phyloP scores from a whole-genome alignment of 2,113 vertebrate genomes.

The Neodontobutis hainanensis region DNA sequence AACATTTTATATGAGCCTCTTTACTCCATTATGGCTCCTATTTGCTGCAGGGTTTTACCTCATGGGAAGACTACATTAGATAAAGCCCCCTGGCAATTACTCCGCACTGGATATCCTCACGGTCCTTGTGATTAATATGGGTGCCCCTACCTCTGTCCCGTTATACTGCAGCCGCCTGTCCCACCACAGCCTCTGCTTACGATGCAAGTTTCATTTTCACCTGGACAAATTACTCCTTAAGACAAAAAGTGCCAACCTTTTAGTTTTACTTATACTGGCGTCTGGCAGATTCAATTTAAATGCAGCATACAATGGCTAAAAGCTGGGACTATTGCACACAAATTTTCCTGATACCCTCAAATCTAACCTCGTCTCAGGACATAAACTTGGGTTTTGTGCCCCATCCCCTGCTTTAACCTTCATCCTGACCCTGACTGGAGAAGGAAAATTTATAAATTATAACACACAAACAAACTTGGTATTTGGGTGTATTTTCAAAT shows the following conservation, averaged over 20 bases:
- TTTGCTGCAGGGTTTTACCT: constrained; percentile 68
- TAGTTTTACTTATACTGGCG: constrained; percentile 59
- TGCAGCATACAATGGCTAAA: too few relatives aligned
- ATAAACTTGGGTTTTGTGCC: background rate
- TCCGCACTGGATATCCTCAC: constrained; percentile 70
- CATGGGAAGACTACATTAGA: constrained; percentile 72
- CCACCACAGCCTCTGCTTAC: constrained; percentile 63
- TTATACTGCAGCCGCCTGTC: constrained; percentile 28
- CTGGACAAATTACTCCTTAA: constrained; percentile 78
- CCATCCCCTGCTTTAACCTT: background rate
- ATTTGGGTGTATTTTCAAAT: background rate
- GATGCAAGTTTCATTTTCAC: constrained; percentile 74
- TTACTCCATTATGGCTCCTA: constrained; percentile 69
- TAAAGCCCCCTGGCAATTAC: constrained; percentile 73
- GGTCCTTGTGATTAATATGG: constrained; percentile 74
- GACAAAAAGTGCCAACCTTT: constrained; percentile 77
- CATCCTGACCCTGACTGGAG: background rate
- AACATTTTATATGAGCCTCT: constrained; percentile 76
- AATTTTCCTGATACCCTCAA: too few relatives aligned
- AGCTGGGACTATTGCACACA: too few relatives aligned
- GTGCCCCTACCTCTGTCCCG: constrained; percentile 65
- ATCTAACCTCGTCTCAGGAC: background rate
- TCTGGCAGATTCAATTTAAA: too few relatives aligned
- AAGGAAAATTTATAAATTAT: background rate
- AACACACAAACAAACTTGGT: background rate